phyloP scores from a whole-genome alignment of 1,140 invertebrate species.

The Coboldia fuscipes region DNA sequence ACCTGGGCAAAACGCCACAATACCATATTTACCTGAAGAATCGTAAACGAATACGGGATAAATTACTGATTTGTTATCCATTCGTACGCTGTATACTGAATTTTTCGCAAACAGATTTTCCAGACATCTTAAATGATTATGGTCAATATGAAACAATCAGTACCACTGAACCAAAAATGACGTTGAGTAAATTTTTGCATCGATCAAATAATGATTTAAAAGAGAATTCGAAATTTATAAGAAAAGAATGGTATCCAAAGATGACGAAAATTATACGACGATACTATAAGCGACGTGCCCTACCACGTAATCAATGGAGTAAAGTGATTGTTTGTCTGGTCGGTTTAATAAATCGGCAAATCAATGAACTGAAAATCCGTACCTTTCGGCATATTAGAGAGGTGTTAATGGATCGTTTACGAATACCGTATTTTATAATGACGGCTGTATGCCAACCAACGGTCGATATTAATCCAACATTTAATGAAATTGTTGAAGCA shows the following conservation, averaged over 20 bases:
- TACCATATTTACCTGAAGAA: conserved; percentile 31
- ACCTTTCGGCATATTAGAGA: conserved; percentile 27
- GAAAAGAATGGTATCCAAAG: conserved; percentile 20
- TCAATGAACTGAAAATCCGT: conserved; percentile 24
- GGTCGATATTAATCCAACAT: conserved; percentile 19
- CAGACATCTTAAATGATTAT: conserved; percentile 28
- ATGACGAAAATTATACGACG: conserved; percentile 18
- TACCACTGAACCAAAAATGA: conserved; percentile 17
- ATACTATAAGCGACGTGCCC: conserved; percentile 11
- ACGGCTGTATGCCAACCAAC: conserved; percentile 18
- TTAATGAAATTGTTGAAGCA: conserved; percentile 14
- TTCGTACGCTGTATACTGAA: conserved; percentile 33
- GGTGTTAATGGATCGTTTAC: conserved; percentile 17
- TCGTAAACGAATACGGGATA: conserved; percentile 27
- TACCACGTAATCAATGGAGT: conserved; percentile 12
- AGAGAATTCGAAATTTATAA: conserved; percentile 17
- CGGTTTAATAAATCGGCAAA: conserved; percentile 26
- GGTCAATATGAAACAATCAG: conserved; percentile 22
- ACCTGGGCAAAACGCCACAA: conserved; percentile 29
- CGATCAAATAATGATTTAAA: conserved; percentile 22
- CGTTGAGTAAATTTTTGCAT: conserved; percentile 20
- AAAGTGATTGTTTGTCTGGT: conserved; percentile 17
- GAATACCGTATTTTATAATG: conserved; percentile 27
- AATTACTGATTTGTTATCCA: conserved; percentile 33
- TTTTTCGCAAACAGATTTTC: conserved; percentile 28